Evolutionary conservation across 2,888 invertebrate species (phyloP).

Genomic region (Dione juno): DNA sequence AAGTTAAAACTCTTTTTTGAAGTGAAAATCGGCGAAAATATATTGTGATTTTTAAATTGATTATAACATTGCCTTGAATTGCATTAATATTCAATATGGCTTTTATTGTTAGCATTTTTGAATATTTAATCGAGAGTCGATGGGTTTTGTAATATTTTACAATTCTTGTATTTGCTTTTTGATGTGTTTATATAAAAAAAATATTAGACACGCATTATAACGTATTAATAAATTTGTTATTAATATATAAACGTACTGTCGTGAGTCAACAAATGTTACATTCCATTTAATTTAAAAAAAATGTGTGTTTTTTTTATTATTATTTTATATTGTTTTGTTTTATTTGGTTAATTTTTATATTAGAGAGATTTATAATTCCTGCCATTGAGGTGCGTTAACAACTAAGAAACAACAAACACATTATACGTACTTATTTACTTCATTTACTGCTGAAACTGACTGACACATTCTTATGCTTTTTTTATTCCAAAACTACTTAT

Average conservation of each 20-base stretch:
- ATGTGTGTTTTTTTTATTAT: not conserved
- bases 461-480: not conserved
- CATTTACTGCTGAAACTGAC: not conserved
- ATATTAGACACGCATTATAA: not conserved
- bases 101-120: conserved; percentile 13
- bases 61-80: not conserved
- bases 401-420: not conserved
- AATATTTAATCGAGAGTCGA: conserved; percentile 13
- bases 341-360: conserved; percentile 2
- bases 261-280: conserved; percentile 21
- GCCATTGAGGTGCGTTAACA: not conserved
- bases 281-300: conserved; percentile 3
- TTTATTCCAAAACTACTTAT: not conserved
- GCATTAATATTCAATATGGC: conserved; percentile 1
- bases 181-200: conserved; percentile 3
- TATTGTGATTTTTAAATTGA: conserved; percentile 19
- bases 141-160: conserved; percentile 7
- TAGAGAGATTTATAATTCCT: conserved; percentile 17
- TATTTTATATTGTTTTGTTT: not conserved
- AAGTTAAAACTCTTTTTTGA: conserved; percentile 6
- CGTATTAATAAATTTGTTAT: not conserved
- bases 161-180: conserved; percentile 15
- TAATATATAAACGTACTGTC: not conserved
- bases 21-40: not conserved
- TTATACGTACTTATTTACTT: not conserved